Base-by-base conservation (phyloP, 2,797 vertebrate genomes). In the Linurgus olivaceus region DNA sequence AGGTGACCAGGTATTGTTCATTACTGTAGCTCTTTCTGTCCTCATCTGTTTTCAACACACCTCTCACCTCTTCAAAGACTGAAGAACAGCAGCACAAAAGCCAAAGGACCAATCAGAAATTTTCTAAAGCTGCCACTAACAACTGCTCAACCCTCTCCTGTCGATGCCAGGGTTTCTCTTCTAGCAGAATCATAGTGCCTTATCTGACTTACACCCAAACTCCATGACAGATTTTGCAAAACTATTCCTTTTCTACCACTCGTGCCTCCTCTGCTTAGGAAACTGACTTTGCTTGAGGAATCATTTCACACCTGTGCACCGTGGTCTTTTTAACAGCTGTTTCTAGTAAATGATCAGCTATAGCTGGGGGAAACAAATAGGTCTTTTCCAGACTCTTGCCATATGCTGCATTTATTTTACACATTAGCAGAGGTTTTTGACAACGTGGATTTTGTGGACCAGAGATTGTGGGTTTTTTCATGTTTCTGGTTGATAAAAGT, bases 381-480 rank as follows among this genome's bases (percentile, higher is more conserved):
- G 19, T 82, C 23, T 70, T 71, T 71, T 71, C 33, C 17, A 79
- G 45, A 37, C 26, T 70, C 44, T 65, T 84, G 33, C 51, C 26
- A 4, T 13, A 13, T 33, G 18, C 10, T 67, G 59, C 17, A 5
- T 65, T 59, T 61, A 71, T 33, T 88, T 72, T 68, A 67, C 42
- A 61, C 12, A 25, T 83, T 37, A 76, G 31, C 26, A 52, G 31
- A 50, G 13, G 37, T 50, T 94, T 87, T 78, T 93, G 29, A 47
- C 0, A 0, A n/a, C 0, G 4, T 18, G 24, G 17, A 26, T 76
- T 76, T 61, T 61, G 44, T 86, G 15, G 7, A 57, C 26, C 38
- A 37, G 65, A 65, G 42, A 35, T 9, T 38, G 17, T 24, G 62
- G 10, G 1, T 0, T 11, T 57, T 71, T 75, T 75, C 14, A 8